Evolutionary conservation across 2,113 vertebrate genomes (phyloP).

Genomic region (Sturnus vulgaris): DNA sequence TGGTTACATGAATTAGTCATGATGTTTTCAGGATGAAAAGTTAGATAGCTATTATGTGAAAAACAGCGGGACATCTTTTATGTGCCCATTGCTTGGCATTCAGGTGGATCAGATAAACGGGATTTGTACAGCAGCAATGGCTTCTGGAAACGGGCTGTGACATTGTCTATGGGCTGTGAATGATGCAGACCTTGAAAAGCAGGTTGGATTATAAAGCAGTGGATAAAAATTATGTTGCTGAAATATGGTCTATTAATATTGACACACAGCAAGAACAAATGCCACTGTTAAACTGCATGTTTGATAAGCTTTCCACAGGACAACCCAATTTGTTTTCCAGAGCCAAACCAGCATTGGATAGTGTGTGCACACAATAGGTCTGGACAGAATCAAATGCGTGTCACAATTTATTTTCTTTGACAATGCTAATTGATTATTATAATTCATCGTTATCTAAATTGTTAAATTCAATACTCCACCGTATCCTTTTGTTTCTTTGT

Average conservation of each 20-base stretch:
- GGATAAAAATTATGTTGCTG: constrained; percentile 49
- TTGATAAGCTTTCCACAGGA: constrained; percentile 35
- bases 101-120: constrained; percentile 8
- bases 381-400: not conserved
- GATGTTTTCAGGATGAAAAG: constrained; percentile 44
- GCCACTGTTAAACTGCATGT: not conserved
- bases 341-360: not conserved
- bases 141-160: not conserved
- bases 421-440: constrained; percentile 50
- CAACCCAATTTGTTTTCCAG: constrained; percentile 9
- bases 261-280: constrained; percentile 40
- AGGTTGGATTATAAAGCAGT: constrained; percentile 35
- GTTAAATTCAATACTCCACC: constrained; percentile 39
- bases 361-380: not conserved
- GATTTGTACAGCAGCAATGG: not conserved
- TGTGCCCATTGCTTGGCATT: constrained; percentile 27
- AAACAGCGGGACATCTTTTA: constrained; percentile 12
- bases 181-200: not conserved
- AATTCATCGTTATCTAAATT: constrained; percentile 47
- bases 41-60: constrained; percentile 24
- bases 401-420: constrained; percentile 41
- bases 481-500: not conserved
- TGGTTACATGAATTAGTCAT: constrained; percentile 61
- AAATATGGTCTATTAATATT: constrained; percentile 50
- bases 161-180: not conserved